phyloP scores from a whole-genome alignment of 2,113 vertebrate genomes.

The Neogale vison region DNA sequence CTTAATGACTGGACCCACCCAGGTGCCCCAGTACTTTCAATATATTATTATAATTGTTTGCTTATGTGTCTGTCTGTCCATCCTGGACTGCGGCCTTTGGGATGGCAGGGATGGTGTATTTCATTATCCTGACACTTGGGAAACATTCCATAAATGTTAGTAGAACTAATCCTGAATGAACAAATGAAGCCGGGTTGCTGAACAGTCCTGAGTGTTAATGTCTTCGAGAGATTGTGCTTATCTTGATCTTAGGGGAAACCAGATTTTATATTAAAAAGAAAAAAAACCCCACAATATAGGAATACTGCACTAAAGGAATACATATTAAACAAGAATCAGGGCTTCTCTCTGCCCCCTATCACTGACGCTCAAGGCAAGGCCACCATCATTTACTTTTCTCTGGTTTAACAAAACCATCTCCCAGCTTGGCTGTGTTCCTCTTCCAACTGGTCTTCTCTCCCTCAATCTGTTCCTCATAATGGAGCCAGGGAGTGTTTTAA shows the following conservation, averaged over 20 bases:
- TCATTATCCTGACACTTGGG: not conserved
- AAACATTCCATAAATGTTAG: not conserved
- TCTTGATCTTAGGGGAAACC: constrained; percentile 50
- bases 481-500: not conserved
- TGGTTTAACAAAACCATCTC: not conserved
- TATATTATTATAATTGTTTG: not conserved
- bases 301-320: not conserved
- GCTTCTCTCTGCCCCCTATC: not conserved
- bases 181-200: constrained; percentile 8
- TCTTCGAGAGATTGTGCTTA: constrained; percentile 43
- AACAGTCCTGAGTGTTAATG: not conserved
- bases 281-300: not conserved
- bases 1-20: no score
- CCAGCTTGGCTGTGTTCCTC: not conserved
- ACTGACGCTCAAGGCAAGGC: not conserved
- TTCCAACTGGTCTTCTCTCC: not conserved
- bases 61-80: constrained; percentile 9
- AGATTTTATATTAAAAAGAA: constrained; percentile 48
- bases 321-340: not conserved
- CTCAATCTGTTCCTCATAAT: not conserved
- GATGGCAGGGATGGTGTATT: not conserved
- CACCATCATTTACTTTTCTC: not conserved
- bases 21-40: not conserved
- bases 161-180: constrained; percentile 21
- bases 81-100: not conserved